These are phyloP conservation scores for Catocala sponsa DNA, from an alignment of 2,888 invertebrate species.

Conservation along the genomic window DNA sequence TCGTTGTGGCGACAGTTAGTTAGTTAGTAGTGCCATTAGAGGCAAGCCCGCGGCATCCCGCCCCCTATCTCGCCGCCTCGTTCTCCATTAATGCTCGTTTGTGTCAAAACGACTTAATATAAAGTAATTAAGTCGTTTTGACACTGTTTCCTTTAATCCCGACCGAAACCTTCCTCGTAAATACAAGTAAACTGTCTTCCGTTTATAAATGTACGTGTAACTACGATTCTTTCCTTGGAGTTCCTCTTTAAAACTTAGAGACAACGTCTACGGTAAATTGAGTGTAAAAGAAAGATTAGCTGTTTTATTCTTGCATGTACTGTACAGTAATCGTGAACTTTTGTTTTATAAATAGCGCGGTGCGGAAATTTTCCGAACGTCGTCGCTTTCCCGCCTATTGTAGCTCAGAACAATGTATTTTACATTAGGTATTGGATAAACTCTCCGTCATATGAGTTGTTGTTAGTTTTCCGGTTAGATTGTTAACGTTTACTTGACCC, in stretches of 20 bases:
- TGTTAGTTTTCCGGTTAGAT: slow-evolving; percentile 65
- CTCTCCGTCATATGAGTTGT: slow-evolving; percentile 52
- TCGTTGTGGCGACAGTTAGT: slow-evolving; percentile 79
- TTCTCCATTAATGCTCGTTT: slow-evolving; percentile 77
- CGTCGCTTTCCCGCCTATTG: background rate
- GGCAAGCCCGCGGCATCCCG: slow-evolving; percentile 66
- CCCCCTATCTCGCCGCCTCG: slow-evolving; percentile 66
- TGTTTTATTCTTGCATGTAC: slow-evolving; percentile 33
- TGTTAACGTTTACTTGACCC: slow-evolving; percentile 67
- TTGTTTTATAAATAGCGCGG: slow-evolving; percentile 27
- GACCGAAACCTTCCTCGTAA: slow-evolving; percentile 51
- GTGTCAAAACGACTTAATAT: slow-evolving; percentile 82
- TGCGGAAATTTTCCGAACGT: slow-evolving; percentile 14
- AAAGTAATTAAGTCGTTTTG: slow-evolving; percentile 72
- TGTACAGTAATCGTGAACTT: slow-evolving; percentile 26
- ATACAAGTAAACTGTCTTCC: slow-evolving; percentile 42
- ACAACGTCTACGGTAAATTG: slow-evolving; percentile 45
- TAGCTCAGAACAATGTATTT: slow-evolving; percentile 22
- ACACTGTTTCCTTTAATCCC: slow-evolving; percentile 68
- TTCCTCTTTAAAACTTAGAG: slow-evolving; percentile 42
- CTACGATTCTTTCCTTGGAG: slow-evolving; percentile 32
- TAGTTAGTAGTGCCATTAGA: slow-evolving; percentile 81
- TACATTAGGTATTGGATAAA: slow-evolving; percentile 47
- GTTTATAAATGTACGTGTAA: slow-evolving; percentile 41
- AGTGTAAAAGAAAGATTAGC: slow-evolving; percentile 54